These are phyloP conservation scores for Cyanoramphus novaezelandiae DNA, from an alignment of 2,113 vertebrate genomes.

Conservation along the genomic window DNA sequence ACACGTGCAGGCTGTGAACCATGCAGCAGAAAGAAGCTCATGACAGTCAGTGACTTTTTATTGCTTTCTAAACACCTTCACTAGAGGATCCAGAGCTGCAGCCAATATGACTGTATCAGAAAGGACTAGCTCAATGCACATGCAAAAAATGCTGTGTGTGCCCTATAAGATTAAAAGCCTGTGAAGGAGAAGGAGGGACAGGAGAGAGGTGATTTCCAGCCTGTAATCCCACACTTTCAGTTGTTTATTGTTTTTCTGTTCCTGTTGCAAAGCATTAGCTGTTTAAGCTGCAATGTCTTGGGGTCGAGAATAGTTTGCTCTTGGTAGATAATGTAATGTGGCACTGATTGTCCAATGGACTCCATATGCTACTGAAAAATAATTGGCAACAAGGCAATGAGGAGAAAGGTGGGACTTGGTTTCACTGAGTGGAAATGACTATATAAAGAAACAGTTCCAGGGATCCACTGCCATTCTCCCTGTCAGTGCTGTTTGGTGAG, in stretches of 20 bases:
- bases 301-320: not conserved
- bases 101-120: not conserved
- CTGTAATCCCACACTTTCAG: not conserved
- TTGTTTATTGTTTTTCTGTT: not conserved
- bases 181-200: not conserved
- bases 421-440: not conserved
- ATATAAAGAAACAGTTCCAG: not conserved
- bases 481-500: not conserved
- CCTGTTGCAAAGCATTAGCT: not conserved
- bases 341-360: not conserved
- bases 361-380: fast-evolving
- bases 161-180: not conserved
- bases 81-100: not conserved
- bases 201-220: not conserved
- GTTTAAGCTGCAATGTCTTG: not conserved
- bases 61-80: not conserved
- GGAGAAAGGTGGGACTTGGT: not conserved
- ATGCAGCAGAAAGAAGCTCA: too few relatives aligned
- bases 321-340: not conserved
- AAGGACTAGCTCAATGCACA: not conserved
- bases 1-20: too few relatives aligned
- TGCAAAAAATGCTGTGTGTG: not conserved
- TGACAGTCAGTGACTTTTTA: too few relatives aligned
- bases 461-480: not conserved
- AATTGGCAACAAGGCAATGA: not conserved